phyloP scores from a whole-genome alignment of 2,113 vertebrate genomes.

The Muntiacus muntjak region DNA sequence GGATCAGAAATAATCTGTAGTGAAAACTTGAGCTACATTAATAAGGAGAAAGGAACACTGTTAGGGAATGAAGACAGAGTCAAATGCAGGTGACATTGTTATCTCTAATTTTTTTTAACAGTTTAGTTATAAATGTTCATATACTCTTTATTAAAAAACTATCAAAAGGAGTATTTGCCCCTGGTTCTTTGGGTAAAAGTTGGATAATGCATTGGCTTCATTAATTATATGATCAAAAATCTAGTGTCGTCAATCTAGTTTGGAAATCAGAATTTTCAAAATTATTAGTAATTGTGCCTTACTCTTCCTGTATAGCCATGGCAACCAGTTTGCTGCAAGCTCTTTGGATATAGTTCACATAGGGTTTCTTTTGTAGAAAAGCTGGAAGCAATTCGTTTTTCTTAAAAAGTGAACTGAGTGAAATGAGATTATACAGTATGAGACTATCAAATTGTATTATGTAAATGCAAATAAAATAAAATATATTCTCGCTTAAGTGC shows the following conservation, averaged over 20 bases:
- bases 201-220: not conserved
- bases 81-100: not conserved
- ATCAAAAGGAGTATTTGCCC: not conserved
- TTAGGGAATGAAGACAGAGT: not conserved
- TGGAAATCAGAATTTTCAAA: constrained; percentile 17
- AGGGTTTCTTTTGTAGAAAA: constrained; percentile 36
- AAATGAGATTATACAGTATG: constrained; percentile 68
- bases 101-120: not conserved
- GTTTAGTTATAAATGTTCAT: not conserved
- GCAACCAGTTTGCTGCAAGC: constrained; percentile 29
- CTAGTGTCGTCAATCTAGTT: not conserved
- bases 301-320: constrained; percentile 38
- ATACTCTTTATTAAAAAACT: not conserved
- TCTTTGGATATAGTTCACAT: constrained; percentile 40
- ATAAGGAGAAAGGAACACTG: not conserved
- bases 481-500: constrained; percentile 19
- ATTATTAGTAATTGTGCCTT: not conserved
- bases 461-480: constrained; percentile 44
- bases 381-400: constrained; percentile 42
- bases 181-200: not conserved
- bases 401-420: constrained; percentile 49
- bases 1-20: not conserved
- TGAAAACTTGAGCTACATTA: not conserved
- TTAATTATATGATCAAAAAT: not conserved
- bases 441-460: constrained; percentile 57